A percentile compares a stretch with the other conserved stretches of the same genome.
These are phyloP conservation scores for Pyrrhia umbra DNA, from an alignment of 2,888 invertebrate species.

Conservation along the genomic window DNA sequence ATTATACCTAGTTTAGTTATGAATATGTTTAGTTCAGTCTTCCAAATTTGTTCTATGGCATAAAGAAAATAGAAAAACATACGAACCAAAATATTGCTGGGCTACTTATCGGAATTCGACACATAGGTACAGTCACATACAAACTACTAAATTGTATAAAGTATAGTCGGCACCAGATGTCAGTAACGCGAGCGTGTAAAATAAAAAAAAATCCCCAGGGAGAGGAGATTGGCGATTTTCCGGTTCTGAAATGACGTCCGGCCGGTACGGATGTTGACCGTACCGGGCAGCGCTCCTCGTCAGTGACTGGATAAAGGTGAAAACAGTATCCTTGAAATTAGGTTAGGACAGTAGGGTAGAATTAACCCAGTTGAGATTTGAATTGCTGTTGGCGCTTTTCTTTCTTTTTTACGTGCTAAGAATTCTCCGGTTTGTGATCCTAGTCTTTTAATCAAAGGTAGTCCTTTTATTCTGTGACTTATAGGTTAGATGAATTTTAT, in stretches of 20 bases:
- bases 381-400: constrained; percentile 3
- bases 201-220: constrained; percentile 73
- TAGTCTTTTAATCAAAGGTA: too few relatives aligned
- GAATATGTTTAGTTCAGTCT: too few relatives aligned
- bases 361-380: constrained; percentile 54
- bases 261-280: constrained; percentile 84
- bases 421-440: not conserved
- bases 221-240: constrained; percentile 89
- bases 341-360: constrained; percentile 56
- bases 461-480: not conserved
- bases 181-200: constrained; percentile 61
- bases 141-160: constrained; percentile 48
- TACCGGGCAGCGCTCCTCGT: constrained; percentile 66
- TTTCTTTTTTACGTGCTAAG: constrained; percentile 20
- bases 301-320: constrained; percentile 59
- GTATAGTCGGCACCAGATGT: constrained; percentile 61
- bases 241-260: constrained; percentile 88
- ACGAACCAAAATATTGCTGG: not conserved
- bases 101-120: constrained; percentile 1
- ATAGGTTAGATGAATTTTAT: too few relatives aligned
- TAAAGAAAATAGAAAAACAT: not conserved
- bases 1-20: too few relatives aligned
- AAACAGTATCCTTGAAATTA: constrained; percentile 62
- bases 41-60: not conserved
- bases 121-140: constrained; percentile 17